Conservation (phyloP, 2,888 invertebrate genomes). For the Noctua janthina region DNA sequence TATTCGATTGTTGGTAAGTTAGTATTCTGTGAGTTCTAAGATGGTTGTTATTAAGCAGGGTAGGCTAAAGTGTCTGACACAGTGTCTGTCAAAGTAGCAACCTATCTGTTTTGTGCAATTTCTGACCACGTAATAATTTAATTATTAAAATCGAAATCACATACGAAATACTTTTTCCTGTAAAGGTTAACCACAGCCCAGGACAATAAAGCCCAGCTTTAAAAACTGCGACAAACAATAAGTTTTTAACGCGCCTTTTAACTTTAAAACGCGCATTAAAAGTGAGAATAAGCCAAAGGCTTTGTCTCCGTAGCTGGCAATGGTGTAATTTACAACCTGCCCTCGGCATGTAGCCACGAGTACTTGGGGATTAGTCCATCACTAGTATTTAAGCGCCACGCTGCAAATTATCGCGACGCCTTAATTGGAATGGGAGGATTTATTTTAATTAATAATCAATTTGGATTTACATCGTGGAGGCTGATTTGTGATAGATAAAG, state of each 20-base stretch:
- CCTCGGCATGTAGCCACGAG: slow-evolving; percentile 71
- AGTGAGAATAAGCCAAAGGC: slow-evolving; percentile 74
- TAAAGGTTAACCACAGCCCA: not conserved
- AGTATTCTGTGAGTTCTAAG: not conserved
- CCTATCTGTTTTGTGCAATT: not conserved
- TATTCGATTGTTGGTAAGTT: not conserved
- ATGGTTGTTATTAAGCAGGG: no score
- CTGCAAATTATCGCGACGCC: slow-evolving; percentile 79
- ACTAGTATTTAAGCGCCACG: slow-evolving; percentile 76
- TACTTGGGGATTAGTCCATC: slow-evolving; percentile 83
- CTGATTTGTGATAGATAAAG: slow-evolving; percentile 5
- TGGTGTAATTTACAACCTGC: slow-evolving; percentile 83
- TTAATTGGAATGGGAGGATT: slow-evolving; percentile 81
- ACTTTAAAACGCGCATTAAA: slow-evolving; percentile 38
- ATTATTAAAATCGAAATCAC: not conserved
- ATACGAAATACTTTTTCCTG: not conserved
- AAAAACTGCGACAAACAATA: slow-evolving; percentile 39
- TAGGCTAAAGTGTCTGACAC: not conserved
- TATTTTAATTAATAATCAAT: slow-evolving; percentile 73
- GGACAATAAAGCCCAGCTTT: slow-evolving; percentile 20
- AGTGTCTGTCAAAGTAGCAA: not conserved
- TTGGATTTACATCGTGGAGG: slow-evolving; percentile 28
- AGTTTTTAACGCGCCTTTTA: slow-evolving; percentile 40
- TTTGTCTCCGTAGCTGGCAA: slow-evolving; percentile 79
- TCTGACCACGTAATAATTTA: not conserved